Conservation (phyloP, 2,797 vertebrate genomes). For the Margarornis squamiger region DNA sequence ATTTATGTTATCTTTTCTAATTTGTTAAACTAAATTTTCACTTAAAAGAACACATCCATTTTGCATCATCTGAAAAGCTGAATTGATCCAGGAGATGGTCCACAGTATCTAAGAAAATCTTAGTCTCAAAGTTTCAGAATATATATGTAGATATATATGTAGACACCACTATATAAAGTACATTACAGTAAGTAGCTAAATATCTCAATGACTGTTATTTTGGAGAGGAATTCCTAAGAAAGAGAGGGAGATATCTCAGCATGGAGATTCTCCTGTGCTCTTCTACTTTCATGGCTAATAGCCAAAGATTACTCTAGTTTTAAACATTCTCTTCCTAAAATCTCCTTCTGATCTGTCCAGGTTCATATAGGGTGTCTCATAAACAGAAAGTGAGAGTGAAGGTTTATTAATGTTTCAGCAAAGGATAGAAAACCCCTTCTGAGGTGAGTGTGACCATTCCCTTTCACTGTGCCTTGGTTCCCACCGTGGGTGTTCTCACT, state of each 20-base stretch:
- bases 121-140: neutral
- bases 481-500: fast-evolving
- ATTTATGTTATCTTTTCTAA: neutral
- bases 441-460: neutral
- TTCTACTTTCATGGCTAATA: neutral
- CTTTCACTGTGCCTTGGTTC: neutral
- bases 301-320: neutral
- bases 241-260: neutral
- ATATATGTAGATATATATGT: neutral
- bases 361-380: fast-evolving
- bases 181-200: neutral
- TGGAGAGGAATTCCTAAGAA: neutral
- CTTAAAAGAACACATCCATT: neutral
- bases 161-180: neutral
- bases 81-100: neutral
- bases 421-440: neutral
- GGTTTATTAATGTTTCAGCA: neutral
- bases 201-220: neutral
- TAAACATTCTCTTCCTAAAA: neutral
- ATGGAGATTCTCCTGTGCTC: neutral
- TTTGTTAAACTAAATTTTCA: neutral
- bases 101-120: neutral
- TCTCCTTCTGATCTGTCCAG: neutral
- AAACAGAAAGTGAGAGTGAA: neutral
- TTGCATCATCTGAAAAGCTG: neutral